Conservation (phyloP, 2,888 invertebrate species). For the Perithous albicinctus region DNA sequence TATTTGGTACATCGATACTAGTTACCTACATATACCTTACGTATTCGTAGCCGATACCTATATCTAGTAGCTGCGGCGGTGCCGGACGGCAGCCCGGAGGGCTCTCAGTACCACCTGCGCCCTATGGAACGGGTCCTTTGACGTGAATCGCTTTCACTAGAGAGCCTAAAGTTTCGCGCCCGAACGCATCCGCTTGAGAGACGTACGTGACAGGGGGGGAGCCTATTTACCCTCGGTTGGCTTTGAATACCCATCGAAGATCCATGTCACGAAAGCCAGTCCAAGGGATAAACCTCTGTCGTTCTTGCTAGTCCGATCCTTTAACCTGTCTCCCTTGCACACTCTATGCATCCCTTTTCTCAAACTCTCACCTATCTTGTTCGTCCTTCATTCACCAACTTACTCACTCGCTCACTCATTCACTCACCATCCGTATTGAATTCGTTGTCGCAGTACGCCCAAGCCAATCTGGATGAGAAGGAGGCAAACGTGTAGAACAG, state of each 20-base stretch:
- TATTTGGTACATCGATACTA: constrained; percentile 4
- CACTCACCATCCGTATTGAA: constrained; percentile 88
- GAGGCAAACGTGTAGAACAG: constrained; percentile 91
- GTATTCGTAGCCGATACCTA: constrained; percentile 24
- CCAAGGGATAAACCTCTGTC: constrained; percentile 30
- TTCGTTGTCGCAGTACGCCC: constrained; percentile 89
- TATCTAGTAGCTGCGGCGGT: neutral
- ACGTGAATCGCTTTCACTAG: constrained; percentile 50
- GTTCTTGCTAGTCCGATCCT: constrained; percentile 13
- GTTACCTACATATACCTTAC: neutral
- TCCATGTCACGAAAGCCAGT: constrained; percentile 49
- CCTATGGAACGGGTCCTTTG: constrained; percentile 37
- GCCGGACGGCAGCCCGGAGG: constrained; percentile 1
- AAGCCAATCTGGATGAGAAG: constrained; percentile 87
- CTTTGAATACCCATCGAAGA: constrained; percentile 47
- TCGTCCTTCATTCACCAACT: constrained; percentile 16
- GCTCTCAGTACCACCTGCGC: constrained; percentile 24
- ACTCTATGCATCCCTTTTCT: constrained; percentile 1
- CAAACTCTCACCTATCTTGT: too few relatives aligned
- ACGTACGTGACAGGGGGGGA: constrained; percentile 1
- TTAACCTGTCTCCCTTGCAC: constrained; percentile 9
- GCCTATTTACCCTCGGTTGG: constrained; percentile 32
- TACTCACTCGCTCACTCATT: neutral
- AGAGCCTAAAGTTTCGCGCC: constrained; percentile 33
- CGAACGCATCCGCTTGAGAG: constrained; percentile 38